Base-by-base conservation (phyloP, 2,113 vertebrate genomes). In the Phalacrocorax pelagicus region DNA sequence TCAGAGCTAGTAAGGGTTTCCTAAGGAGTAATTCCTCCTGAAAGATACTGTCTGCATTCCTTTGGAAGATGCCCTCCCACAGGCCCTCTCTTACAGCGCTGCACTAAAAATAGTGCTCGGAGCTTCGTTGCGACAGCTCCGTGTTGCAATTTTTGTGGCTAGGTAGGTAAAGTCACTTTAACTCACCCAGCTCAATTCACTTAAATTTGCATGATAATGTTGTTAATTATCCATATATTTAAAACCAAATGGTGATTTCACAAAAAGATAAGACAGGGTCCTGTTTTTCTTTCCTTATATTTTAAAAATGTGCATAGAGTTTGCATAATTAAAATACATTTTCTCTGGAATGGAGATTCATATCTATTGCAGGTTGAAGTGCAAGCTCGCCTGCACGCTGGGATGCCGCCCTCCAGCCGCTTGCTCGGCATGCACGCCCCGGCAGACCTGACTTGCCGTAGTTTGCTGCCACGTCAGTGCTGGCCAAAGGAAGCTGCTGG, bases 131-230 rank as follows among this genome's bases (percentile, higher is more conserved):
- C 24, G 34, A 94, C 88, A 94, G 92, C 80, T 75, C 79, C 1
- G 0, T 84, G 94, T 65, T 96, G 92, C 88, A 88, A 80, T 78
- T 92, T 93, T 95, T 63, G 88, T 74, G 83, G 90, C 49, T 91
- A 91, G 88, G 91, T 91, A 89, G 86, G 91, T 96, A 91, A 96
- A 97, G 84, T 62, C 61, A 74, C 86, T 95, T 85, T 65, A 93
- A 96, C 75, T 94, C 91, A 78, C 77, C 34, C 77, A 86, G 83
- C 92, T 94, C 80, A 58, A 75, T 89, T 84, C 88, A 71, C 86
- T 95, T 74, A 72, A 74, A 95, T 96, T 94, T 97, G 92, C 95
- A 91, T 97, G 77, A 96, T 95, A 94, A 91, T 94, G 66, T 81
- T 63, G 71, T 92, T 97, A 96, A 96, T 96, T 96, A 96, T 73